Conservation (phyloP, 2,113 vertebrate species). For the Gobius niger region DNA sequence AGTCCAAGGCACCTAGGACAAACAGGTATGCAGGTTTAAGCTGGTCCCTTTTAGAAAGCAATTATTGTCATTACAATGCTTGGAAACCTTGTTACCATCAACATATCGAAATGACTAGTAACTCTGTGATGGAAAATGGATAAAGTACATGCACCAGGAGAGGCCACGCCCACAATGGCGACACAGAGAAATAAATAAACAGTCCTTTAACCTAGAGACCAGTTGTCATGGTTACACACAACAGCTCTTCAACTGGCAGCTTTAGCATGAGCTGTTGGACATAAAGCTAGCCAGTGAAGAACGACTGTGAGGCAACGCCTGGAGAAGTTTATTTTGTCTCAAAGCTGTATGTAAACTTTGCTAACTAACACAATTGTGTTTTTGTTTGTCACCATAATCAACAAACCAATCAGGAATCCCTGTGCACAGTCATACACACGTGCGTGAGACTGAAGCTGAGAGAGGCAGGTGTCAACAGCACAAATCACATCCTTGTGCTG, state of each 20-base stretch:
- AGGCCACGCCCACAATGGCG: not conserved
- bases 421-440: constrained; percentile 15
- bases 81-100: no score
- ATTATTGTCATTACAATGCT: not conserved
- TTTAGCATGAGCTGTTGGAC: constrained; percentile 73
- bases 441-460: constrained; percentile 57
- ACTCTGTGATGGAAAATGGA: not conserved
- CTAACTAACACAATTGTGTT: not conserved
- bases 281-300: constrained; percentile 89
- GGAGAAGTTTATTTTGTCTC: constrained; percentile 24
- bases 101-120: not conserved
- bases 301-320: constrained; percentile 83
- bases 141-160: not conserved
- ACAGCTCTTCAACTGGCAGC: constrained; percentile 89
- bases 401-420: constrained; percentile 9
- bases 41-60: not conserved
- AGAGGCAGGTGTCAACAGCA: constrained; percentile 66
- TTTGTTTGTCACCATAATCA: not conserved
- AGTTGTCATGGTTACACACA: constrained; percentile 84
- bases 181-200: not conserved
- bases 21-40: constrained; percentile 28
- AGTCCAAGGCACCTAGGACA: constrained; percentile 76
- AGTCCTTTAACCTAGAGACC: constrained; percentile 34
- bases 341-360: not conserved
- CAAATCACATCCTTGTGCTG: constrained; percentile 71